Evolutionary conservation across 2,888 invertebrate species (phyloP), one percentile per base, ranked within the genome.

Genomic region (Hypomecis punctinalis): DNA sequence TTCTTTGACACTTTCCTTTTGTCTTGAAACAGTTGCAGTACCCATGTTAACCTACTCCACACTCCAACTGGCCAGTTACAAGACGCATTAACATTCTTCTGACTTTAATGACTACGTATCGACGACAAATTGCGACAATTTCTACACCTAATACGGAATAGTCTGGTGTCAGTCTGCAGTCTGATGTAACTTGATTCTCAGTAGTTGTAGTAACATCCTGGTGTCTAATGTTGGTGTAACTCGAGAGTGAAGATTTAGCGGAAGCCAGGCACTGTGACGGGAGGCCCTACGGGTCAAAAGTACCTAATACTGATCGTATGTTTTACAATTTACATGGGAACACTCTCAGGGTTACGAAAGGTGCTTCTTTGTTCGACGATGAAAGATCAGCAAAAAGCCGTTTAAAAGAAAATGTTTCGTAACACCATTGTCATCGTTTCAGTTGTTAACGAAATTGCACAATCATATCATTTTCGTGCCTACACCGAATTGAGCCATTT

Each of bases 161-260:
- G 66, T 59, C 63, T 57, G 43, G 52, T 42, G 52, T 42, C 58
- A 11, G 47, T 47, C 47, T 47, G 39, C 37, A 36, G 43, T 56
- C 59, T 68, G 71, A 74, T 71, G 77, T 79, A 82, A 81, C 72
- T 59, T 42, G 73, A 79, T 80, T 81, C 79, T 75, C 66, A 66
- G 72, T 74, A 13, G 49, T 46, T 75, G 61, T 66, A 62, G 70
- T 73, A 72, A 82, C 80, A 82, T 86, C 83, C 84, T 83, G 82
- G 73, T 57, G 63, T 45, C 69, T 52, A 66, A 82, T 78, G 81
- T 61, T 61, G 54, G 48, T 79, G 88, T 84, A 87, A 90, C 79
- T 75, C 71, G 81, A 87, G 82, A 84, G 82, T 83, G 85, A 86
- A 82, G 82, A 78, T 86, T 64, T 85, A 81, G 85, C 84, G 86